A percentile compares a stretch with the other conserved stretches of the same genome.
These are phyloP conservation scores for Ispidina lecontei DNA, from an alignment of 2,797 vertebrate genomes.

Conservation along the genomic window DNA sequence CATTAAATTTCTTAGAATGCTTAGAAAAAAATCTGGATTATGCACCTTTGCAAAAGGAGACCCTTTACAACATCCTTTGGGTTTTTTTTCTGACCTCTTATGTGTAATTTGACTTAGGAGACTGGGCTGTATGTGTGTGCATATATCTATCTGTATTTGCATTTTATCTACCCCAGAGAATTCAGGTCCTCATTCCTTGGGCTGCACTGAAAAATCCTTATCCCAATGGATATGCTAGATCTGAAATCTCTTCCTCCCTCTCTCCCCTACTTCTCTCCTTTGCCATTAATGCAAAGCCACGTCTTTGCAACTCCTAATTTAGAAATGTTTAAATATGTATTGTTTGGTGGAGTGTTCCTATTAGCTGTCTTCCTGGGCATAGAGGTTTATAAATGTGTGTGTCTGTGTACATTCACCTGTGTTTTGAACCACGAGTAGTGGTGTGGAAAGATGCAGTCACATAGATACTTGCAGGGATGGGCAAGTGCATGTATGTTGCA, in stretches of 20 bases:
- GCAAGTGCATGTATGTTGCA: background rate
- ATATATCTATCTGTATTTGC: conserved; percentile 55
- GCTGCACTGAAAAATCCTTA: conserved; percentile 16
- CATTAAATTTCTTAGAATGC: background rate
- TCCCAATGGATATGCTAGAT: conserved; percentile 31
- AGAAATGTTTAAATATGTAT: background rate
- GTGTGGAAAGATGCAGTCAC: background rate
- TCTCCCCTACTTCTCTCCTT: background rate
- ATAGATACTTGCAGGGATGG: background rate
- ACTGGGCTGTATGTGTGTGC: background rate
- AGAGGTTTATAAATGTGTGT: background rate
- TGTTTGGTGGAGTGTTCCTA: background rate
- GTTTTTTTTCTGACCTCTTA: conserved; percentile 3
- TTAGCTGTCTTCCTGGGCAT: background rate
- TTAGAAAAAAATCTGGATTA: background rate
- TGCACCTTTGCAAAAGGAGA: background rate
- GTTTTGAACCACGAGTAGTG: background rate
- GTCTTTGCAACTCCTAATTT: background rate
- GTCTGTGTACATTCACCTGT: background rate
- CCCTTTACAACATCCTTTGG: background rate
- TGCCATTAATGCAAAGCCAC: background rate
- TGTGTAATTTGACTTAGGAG: conserved; percentile 5
- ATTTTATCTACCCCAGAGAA: conserved; percentile 10
- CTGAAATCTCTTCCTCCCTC: background rate
- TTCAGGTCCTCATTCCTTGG: conserved; percentile 40